phyloP scores from a whole-genome alignment of 2,888 invertebrate genomes.

The Chrysopilus asiliformis region DNA sequence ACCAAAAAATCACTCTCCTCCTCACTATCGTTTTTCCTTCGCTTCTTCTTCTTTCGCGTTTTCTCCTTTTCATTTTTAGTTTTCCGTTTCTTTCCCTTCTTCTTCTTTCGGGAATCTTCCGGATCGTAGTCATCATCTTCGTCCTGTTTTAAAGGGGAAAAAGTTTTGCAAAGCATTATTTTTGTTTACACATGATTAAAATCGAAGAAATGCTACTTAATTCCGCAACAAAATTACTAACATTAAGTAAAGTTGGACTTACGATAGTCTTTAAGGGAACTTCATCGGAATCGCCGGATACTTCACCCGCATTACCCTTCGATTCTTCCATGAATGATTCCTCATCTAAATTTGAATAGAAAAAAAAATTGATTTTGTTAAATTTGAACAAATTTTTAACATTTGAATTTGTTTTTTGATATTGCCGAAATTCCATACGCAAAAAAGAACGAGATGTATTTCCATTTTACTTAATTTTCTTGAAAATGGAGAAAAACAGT shows the following conservation, averaged over 20 bases:
- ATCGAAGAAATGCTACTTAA: not conserved
- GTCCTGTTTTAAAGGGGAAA: too few species aligned
- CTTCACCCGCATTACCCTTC: slow-evolving; percentile 26
- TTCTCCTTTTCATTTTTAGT: slow-evolving; percentile 83
- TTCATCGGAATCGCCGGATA: slow-evolving; percentile 33
- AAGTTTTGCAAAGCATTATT: too few species aligned
- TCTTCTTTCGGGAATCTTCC: slow-evolving; percentile 73
- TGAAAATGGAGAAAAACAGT: too few species aligned
- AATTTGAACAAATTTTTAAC: too few species aligned
- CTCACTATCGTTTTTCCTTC: slow-evolving; percentile 83
- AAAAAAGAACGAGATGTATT: too few species aligned
- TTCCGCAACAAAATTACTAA: not conserved
- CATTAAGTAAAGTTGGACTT: slow-evolving; percentile 16
- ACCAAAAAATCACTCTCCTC: slow-evolving; percentile 70
- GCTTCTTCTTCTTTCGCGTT: slow-evolving; percentile 88
- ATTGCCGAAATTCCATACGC: too few species aligned
- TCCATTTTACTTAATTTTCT: too few species aligned
- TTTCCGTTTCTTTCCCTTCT: slow-evolving; percentile 90
- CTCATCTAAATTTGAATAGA: slow-evolving; percentile 26
- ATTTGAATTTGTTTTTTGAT: too few species aligned
- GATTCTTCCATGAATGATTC: slow-evolving; percentile 31
- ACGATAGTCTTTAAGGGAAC: slow-evolving; percentile 32
- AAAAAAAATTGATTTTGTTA: slow-evolving; percentile 4
- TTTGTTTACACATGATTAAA: not conserved
- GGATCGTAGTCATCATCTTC: slow-evolving; percentile 81